Evolutionary conservation across 2,113 vertebrate genomes (phyloP), one percentile per base, ranked within the genome.

Genomic region (Semicossyphus pulcher): DNA sequence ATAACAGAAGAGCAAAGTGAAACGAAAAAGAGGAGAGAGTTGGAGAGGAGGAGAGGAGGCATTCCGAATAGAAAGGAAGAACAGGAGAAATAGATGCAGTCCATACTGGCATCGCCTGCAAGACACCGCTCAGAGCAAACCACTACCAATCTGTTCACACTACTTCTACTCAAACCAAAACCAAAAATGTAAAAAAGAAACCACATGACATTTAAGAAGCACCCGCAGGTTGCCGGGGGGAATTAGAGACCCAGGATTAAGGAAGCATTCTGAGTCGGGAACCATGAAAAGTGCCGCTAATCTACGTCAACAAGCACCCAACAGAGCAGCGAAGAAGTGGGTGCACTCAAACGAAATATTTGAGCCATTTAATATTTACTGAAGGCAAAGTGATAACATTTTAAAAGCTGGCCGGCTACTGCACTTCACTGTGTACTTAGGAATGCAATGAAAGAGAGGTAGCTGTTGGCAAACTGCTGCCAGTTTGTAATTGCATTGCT

Each of bases 101-200:
- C 67, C 87, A 89, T 81, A 88, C 88, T 89, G 84, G 84, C 88
- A 90, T 92, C 87, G 51, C 85, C 88, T 80, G 90, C 90, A 92
- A 91, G 89, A 91, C 93, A 92, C 81, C 62, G 81, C 82, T 86
- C 89, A 79, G 87, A 85, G 91, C 88, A 89, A 92, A 88, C 76
- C 79, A 83, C 84, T 86, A 81, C 78, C 64, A 77, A 72, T 87
- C 88, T 86, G 58, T 73, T 81, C 73, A 83, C 62, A 80, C 87
- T 88, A 81, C 59, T 34, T 84, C 82, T 81, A 90, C 81, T 81
- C 83, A 86, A 78, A 83, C 70, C 76, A 83, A 82, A 72, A 78
- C 42, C 28, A 62, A 82, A 63, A 72, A 78, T 0, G n/a, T 4
- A 76, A 44, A n/a, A 86, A 82, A 84, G n/a, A 76, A 89, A 81